A percentile compares a stretch with the other conserved stretches of the same genome.
These are phyloP conservation scores for Tubulanus polymorphus DNA, from an alignment of 2,888 invertebrate genomes.

Conservation along the genomic window DNA sequence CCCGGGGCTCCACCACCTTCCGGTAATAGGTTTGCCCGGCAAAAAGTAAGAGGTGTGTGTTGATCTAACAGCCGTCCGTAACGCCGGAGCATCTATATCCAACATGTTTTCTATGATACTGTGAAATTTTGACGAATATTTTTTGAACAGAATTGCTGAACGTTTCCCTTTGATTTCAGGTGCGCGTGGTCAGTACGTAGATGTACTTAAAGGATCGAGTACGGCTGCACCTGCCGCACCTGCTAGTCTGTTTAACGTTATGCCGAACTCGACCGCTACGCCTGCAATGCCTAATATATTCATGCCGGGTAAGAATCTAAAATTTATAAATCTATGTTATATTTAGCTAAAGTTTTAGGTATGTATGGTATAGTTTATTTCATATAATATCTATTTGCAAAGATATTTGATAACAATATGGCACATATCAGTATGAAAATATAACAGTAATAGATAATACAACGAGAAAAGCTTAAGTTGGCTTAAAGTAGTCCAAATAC, in stretches of 20 bases:
- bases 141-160: neutral
- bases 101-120: neutral
- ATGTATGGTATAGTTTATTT: too few species aligned
- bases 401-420: too few species aligned
- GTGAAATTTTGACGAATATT: neutral
- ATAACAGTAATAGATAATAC: too few species aligned
- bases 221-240: constrained; percentile 39
- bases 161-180: constrained; percentile 58
- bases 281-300: constrained; percentile 38
- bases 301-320: too few species aligned
- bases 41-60: constrained; percentile 44
- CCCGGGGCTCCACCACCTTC: constrained; percentile 23
- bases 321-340: too few species aligned
- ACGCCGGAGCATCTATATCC: neutral
- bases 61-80: neutral
- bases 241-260: constrained; percentile 37
- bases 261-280: constrained; percentile 28
- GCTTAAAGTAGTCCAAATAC: too few species aligned
- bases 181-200: constrained; percentile 81
- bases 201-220: constrained; percentile 72
- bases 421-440: too few species aligned
- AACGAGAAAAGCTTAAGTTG: too few species aligned
- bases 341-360: too few species aligned
- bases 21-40: constrained; percentile 43
- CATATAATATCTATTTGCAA: too few species aligned